Evolutionary conservation across 2,888 invertebrate species (phyloP).

Genomic region (Drosophila gaucha): DNA sequence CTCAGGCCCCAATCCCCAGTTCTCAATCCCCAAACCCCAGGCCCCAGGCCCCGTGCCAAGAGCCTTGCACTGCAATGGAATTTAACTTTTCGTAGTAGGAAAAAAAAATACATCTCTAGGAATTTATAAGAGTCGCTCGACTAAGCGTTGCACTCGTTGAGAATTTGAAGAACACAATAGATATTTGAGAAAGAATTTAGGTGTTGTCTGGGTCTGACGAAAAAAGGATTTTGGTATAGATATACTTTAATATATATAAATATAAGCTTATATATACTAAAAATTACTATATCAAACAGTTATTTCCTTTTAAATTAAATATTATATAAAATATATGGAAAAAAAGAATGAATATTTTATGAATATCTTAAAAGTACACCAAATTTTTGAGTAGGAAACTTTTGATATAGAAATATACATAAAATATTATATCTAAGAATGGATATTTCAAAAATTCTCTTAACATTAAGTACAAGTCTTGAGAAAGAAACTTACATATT

Average conservation of each 20-base stretch:
- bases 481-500: no score
- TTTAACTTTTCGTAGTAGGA: constrained; percentile 52
- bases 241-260: neutral
- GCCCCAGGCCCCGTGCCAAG: neutral
- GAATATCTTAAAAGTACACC: no score
- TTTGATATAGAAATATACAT: no score
- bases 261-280: neutral
- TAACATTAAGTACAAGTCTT: no score
- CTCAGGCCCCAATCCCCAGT: neutral
- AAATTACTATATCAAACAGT: no score
- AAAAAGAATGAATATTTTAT: no score
- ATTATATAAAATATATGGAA: no score
- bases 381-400: no score
- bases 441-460: no score
- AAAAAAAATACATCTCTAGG: neutral
- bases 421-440: no score
- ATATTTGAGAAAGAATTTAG: neutral
- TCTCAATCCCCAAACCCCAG: neutral
- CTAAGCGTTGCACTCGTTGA: constrained; percentile 16
- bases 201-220: neutral
- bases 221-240: neutral
- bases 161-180: neutral
- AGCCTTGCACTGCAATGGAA: constrained; percentile 42
- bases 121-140: constrained; percentile 8
- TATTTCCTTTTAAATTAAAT: no score